Base-by-base conservation (phyloP, 2,797 vertebrate species). In the Remorina albescens region DNA sequence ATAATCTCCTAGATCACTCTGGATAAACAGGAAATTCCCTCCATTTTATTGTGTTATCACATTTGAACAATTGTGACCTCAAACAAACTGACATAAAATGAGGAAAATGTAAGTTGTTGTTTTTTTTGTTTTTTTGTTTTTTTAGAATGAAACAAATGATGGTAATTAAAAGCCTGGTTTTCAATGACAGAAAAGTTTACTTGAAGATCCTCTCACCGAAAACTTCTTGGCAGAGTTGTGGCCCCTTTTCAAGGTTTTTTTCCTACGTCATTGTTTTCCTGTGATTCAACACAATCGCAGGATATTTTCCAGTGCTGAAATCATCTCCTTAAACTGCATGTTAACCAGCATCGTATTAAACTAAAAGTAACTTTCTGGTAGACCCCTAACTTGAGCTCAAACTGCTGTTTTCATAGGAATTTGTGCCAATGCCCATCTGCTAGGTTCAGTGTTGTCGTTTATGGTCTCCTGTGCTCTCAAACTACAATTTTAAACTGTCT, bases 21-120 rank as follows among this genome's bases (percentile, higher is more conserved):
- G 39, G 28, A 66, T 73, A 86, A 90, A 91, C 83, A 86, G 81
- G 81, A 89, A 83, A 80, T 82, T 83, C 78, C 53, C 25, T 42
- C 6, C 46, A 49, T 60, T 82, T 81, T 32, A 61, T 42, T 71
- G 71, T 53, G 30, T 58, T 55, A 50, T 80, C 21, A 8, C 60
- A 21, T 39, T 36, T 66, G 53, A 67, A 62, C 25, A 32, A 37
- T 25, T 3, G 4, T 68, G 55, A 61, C 67, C 41, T 74, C 55
- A 67, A 47, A 47, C 3, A 9, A 25, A 5, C 25, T 47, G 8
- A 32, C 34, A 62, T 18, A 6, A 37, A 30, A 1, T 6, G 1
- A 51, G 32, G n/a, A n/a, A n/a, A n/a, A n/a, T n/a, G n/a, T n/a
- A n/a, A n/a, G n/a, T n/a, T n/a, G n/a, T n/a, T n/a, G n/a, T n/a